These are phyloP conservation scores for Carabus problematicus DNA, from an alignment of 2,888 invertebrate species.

Conservation along the genomic window DNA sequence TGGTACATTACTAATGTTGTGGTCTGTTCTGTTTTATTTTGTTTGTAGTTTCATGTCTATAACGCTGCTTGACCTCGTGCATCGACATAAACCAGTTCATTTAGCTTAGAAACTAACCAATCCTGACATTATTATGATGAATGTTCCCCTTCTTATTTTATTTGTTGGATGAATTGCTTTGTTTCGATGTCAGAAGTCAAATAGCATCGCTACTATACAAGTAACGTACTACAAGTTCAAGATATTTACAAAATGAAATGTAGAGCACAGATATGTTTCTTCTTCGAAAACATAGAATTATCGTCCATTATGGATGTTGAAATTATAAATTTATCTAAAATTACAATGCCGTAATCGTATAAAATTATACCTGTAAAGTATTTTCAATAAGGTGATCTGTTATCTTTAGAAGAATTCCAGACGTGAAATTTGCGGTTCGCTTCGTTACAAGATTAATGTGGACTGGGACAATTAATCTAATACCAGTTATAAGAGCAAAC, in stretches of 20 bases:
- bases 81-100: constrained; percentile 23
- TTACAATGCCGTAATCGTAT: background rate
- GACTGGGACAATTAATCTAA: too few species aligned
- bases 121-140: constrained; percentile 39
- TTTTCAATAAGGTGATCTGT: background rate
- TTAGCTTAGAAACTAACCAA: constrained; percentile 27
- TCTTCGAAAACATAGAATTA: too few species aligned
- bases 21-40: background rate
- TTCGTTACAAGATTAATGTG: background rate
- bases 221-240: background rate
- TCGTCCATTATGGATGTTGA: background rate
- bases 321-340: background rate
- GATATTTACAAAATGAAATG: background rate
- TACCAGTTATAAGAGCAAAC: constrained; percentile 20
- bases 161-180: background rate
- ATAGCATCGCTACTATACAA: background rate
- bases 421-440: background rate
- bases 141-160: constrained; percentile 20
- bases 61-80: constrained; percentile 6
- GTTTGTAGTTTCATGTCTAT: constrained; percentile 6
- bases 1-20: background rate
- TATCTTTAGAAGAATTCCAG: background rate
- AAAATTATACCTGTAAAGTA: background rate
- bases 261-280: too few species aligned
- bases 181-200: constrained; percentile 2